Evolutionary conservation across 2,113 vertebrate genomes (phyloP).

Genomic region (Archocentrus centrarchus): DNA sequence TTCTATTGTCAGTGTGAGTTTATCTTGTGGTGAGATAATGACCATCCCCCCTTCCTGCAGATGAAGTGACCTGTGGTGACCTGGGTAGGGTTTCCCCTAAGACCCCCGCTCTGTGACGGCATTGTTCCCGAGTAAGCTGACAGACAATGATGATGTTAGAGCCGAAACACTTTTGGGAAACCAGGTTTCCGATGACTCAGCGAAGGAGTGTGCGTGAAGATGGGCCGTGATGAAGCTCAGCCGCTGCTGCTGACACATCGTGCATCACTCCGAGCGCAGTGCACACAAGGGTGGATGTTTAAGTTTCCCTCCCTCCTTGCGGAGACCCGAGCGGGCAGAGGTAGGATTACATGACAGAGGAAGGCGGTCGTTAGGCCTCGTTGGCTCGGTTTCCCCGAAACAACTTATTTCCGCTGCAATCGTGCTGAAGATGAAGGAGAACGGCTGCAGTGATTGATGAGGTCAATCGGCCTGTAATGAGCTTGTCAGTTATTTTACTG

Average conservation of each 20-base stretch:
- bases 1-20: slow-evolving; percentile 65
- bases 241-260: slow-evolving; percentile 41
- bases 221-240: slow-evolving; percentile 5
- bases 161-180: slow-evolving; percentile 58
- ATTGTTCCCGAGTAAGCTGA: slow-evolving; percentile 71
- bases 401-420: slow-evolving; percentile 34
- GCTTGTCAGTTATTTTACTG: slow-evolving; percentile 48
- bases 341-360: not conserved
- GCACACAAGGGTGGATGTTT: slow-evolving; percentile 47
- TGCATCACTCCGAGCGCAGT: slow-evolving; percentile 57
- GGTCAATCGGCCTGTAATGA: slow-evolving; percentile 58
- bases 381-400: slow-evolving; percentile 24
- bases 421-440: slow-evolving; percentile 19
- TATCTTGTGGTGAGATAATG: slow-evolving; percentile 78
- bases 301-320: slow-evolving; percentile 31
- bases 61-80: slow-evolving; percentile 65
- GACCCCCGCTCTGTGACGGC: slow-evolving; percentile 37
- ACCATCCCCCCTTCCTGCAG: slow-evolving; percentile 56
- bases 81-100: slow-evolving; percentile 56
- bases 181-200: slow-evolving; percentile 53
- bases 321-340: slow-evolving; percentile 5
- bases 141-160: slow-evolving; percentile 68
- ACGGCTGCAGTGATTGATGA: slow-evolving; percentile 59
- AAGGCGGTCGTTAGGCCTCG: not conserved
- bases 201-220: slow-evolving; percentile 22